These are phyloP conservation scores for Tigriopus californicus DNA, from an alignment of 2,888 invertebrate species.

Conservation along the genomic window DNA sequence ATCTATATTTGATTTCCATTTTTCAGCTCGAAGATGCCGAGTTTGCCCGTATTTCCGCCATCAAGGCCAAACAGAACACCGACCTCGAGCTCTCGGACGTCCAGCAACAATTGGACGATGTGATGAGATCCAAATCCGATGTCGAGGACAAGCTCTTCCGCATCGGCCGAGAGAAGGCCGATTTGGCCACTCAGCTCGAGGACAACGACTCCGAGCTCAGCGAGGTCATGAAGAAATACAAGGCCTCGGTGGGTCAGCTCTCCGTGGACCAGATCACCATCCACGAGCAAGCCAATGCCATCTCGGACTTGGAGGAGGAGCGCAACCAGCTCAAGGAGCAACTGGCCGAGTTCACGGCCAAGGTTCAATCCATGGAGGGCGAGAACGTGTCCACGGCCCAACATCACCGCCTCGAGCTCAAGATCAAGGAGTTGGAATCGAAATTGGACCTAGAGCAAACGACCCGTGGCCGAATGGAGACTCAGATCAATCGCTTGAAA, in stretches of 20 bases:
- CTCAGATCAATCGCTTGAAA: slow-evolving; percentile 36
- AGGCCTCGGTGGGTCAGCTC: slow-evolving; percentile 66
- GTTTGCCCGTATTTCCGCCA: slow-evolving; percentile 57
- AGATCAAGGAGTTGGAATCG: slow-evolving; percentile 72
- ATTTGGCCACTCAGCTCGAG: slow-evolving; percentile 49
- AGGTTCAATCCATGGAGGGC: slow-evolving; percentile 44
- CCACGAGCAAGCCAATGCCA: background rate
- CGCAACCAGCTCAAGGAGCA: slow-evolving; percentile 21
- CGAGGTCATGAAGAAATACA: slow-evolving; percentile 75
- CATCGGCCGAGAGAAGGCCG: slow-evolving; percentile 56
- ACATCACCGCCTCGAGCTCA: slow-evolving; percentile 53
- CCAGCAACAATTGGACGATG: slow-evolving; percentile 54
- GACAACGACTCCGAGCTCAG: slow-evolving; percentile 84
- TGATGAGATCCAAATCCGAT: slow-evolving; percentile 48
- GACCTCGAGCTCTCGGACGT: slow-evolving; percentile 73
- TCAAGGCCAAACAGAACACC: slow-evolving; percentile 63
- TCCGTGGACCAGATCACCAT: slow-evolving; percentile 47
- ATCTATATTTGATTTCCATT: background rate
- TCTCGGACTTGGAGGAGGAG: slow-evolving; percentile 13
- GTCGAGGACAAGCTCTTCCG: slow-evolving; percentile 54
- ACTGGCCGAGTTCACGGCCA: slow-evolving; percentile 52
- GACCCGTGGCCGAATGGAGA: slow-evolving; percentile 67
- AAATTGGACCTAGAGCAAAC: slow-evolving; percentile 77
- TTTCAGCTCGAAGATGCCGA: slow-evolving; percentile 71
- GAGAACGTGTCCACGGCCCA: slow-evolving; percentile 36